Base-by-base conservation (phyloP, 1,140 invertebrate species). In the Euglossa dilemma region DNA sequence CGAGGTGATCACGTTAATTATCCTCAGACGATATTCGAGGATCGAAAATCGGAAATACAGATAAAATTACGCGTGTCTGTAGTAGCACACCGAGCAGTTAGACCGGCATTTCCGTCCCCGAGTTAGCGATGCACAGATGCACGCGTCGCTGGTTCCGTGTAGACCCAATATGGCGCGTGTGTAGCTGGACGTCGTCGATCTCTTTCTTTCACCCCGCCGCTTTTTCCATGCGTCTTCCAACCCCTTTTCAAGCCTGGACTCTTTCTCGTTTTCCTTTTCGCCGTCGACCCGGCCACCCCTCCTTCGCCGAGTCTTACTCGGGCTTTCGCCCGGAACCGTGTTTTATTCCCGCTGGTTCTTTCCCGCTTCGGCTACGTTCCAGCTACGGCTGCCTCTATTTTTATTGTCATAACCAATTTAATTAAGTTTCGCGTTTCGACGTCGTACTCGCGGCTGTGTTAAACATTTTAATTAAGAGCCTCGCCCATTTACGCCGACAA, bases 331-430 rank as follows among this genome's bases (percentile, higher is more conserved):
- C 45, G 20, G 7, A 45, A 18, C 8, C n/a, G 2, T n/a, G 20
- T 43, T 66, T 23, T 45, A 45, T n/a, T 36, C 36, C 23, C 50
- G 52, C 5, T n/a, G 28, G 45, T 25, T 47, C 52, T 66, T 52
- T 45, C 36, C 9, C 67, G 16, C 18, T 25, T 18, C 69, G 57
- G 25, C 18, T 14, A 63, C 59, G 16, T 36, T 85, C 70, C 61
- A 64, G 43, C 85, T 64, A 77, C 23, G 6, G 45, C 73, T 56
- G 69, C 87, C 84, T 80, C 76, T 89, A 89, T 89, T 89, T 89
- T 89, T 89, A 89, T 89, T 89, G 85, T 89, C 88, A 89, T 89
- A 89, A 87, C 85, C 88, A 89, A 89, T 89, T 89, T 89, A 89
- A 89, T 89, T 89, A 89, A 89, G 87, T 89, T 89, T 88, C 88